Conservation (phyloP, 2,888 invertebrate genomes). For the Rhamphomyia laevipes region DNA sequence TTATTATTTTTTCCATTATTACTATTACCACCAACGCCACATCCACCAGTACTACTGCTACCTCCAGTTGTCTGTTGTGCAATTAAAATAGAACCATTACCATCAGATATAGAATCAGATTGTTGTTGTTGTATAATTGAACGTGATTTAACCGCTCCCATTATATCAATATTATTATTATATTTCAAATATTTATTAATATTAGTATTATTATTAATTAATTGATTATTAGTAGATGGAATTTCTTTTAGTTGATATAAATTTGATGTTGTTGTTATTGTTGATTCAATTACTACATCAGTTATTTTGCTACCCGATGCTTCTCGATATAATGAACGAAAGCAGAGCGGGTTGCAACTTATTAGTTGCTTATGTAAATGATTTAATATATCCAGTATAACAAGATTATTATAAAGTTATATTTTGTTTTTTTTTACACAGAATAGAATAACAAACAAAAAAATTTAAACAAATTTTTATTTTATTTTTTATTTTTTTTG, state of each 20-base stretch:
- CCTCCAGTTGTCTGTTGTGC: conserved; percentile 9
- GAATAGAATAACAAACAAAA: no score
- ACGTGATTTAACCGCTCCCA: conserved; percentile 35
- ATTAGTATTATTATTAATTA: neutral
- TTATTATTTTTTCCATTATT: neutral
- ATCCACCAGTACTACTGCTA: conserved; percentile 12
- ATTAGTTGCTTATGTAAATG: conserved; percentile 36
- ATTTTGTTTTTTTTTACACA: conserved; percentile 1
- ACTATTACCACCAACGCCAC: conserved; percentile 4
- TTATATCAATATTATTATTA: conserved; percentile 16
- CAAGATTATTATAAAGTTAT: conserved; percentile 6
- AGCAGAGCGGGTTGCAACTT: conserved; percentile 35
- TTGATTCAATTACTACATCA: neutral
- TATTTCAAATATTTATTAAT: neutral
- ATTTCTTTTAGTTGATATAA: neutral
- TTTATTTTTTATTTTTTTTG: neutral
- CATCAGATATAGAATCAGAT: conserved; percentile 7
- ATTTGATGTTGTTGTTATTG: conserved; percentile 12
- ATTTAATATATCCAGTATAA: conserved; percentile 35
- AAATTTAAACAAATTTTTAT: conserved; percentile 6
- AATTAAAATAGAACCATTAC: conserved; percentile 11
- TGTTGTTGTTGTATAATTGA: conserved; percentile 19
- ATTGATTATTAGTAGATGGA: neutral
- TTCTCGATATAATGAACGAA: conserved; percentile 6
- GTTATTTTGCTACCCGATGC: conserved; percentile 31